Percentiles rank a stretch among this genome's conserved stretches.
Conservation (phyloP, 2,888 invertebrate genomes). For the Polylopha cassiicola region DNA sequence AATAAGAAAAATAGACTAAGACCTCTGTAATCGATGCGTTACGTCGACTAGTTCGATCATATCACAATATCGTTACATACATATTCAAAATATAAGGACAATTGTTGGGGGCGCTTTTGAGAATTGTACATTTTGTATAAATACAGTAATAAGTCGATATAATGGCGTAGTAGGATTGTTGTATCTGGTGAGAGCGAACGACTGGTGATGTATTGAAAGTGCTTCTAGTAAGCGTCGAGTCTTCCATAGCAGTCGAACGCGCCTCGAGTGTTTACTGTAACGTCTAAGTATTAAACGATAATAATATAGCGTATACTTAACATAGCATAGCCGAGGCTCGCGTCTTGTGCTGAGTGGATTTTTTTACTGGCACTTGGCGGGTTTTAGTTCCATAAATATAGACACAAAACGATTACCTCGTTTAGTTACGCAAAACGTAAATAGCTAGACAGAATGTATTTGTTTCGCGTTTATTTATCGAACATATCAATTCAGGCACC, state of each 20-base stretch:
- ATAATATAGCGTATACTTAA: conserved; percentile 71
- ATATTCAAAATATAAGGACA: conserved; percentile 41
- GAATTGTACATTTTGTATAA: conserved; percentile 75
- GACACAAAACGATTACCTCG: conserved; percentile 74
- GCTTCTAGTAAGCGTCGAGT: conserved; percentile 75
- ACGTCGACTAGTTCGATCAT: conserved; percentile 26
- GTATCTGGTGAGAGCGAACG: conserved; percentile 61
- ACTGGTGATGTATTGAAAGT: conserved; percentile 69
- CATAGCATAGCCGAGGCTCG: conserved; percentile 63
- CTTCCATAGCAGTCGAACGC: conserved; percentile 76
- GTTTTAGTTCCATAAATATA: conserved; percentile 61
- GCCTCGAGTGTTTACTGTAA: conserved; percentile 63
- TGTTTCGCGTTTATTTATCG: conserved; percentile 71
- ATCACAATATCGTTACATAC: conserved; percentile 44
- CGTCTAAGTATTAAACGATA: conserved; percentile 75
- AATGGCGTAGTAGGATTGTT: conserved; percentile 58
- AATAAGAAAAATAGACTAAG: conserved; percentile 27
- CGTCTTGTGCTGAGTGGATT: conserved; percentile 49
- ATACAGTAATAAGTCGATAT: conserved; percentile 70
- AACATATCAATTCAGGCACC: conserved; percentile 76
- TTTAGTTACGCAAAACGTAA: conserved; percentile 64
- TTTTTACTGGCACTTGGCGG: conserved; percentile 56
- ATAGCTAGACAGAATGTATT: conserved; percentile 66
- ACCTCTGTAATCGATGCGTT: conserved; percentile 45
- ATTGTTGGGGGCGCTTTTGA: conserved; percentile 62